Evolutionary conservation across 2,113 vertebrate species (phyloP), one percentile per base, ranked within the genome.

Genomic region (Menura novaehollandiae): DNA sequence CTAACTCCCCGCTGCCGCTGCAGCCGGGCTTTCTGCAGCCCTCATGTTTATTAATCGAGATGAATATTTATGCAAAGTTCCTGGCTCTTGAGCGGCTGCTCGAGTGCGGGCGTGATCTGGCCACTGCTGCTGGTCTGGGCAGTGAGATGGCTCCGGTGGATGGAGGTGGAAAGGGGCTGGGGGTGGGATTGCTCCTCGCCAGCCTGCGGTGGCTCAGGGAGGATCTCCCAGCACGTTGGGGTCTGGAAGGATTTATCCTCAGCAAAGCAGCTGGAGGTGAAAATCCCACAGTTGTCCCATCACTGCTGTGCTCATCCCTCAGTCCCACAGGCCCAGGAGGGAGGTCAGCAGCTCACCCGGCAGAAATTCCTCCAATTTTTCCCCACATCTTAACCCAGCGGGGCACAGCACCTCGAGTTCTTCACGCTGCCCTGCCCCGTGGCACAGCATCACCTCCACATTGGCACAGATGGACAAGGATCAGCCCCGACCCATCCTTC

Each of bases 11-110:
- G 46, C 66, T 11, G 85, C 44, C n/a, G 67, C 88, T 76, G 51
- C 80, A 88, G 94, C 90, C 71, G n/a, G 89, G 64, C 89, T 91
- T 46, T 95, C 95, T 80, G 94, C 94, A 90, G 91, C 88, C 92
- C 92, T 97, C 96, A 95, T 97, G 95, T 96, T 89, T 97, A 97
- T 98, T 97, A 98, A 98, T 97, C 15, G 41, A 73, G 47, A 97
- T 98, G 97, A 97, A 98, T 98, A 98, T 98, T 98, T 87, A 98
- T 97, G 92, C 80, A 35, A 74, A 81, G 39, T 84, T 93, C 35
- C 69, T 44, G 18, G 47, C 80, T 76, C 73, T 30, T 10, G 53
- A 79, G 88, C 41, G 4, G 49, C 41, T 83, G 80, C 72, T 85
- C 13, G 2, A 37, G 66, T 92, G 96, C 84, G 32, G 81, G 72